phyloP scores from a whole-genome alignment of 30 jellyfish, hydroid and myxozoan species.

The Aurelia coerulea region DNA sequence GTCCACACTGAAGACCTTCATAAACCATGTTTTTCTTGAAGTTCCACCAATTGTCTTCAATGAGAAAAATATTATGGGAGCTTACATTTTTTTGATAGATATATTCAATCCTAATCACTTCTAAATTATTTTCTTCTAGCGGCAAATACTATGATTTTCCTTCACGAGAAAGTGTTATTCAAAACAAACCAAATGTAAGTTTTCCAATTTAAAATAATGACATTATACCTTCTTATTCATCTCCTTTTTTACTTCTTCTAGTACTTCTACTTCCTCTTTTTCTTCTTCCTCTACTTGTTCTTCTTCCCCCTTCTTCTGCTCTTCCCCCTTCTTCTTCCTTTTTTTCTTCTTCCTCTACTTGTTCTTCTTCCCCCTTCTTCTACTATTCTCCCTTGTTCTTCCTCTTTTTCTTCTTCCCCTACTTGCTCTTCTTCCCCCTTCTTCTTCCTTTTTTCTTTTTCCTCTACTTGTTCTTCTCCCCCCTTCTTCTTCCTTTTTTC shows the following conservation, averaged over 20 bases:
- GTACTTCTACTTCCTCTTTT: neutral
- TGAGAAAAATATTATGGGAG: too few relatives aligned
- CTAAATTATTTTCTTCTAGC: conserved; percentile 39
- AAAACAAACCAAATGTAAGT: conserved; percentile 86
- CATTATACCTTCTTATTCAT: neutral
- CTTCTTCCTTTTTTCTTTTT: neutral
- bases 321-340: neutral
- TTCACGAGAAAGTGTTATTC: conserved; percentile 71
- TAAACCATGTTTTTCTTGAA: too few relatives aligned
- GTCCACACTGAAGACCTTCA: too few relatives aligned
- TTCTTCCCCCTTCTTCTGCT: neutral
- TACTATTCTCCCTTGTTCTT: neutral
- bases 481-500: neutral
- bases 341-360: neutral
- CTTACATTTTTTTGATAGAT: too few relatives aligned
- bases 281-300: neutral
- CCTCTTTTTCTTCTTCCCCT: neutral
- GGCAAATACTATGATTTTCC: conserved; percentile 84
- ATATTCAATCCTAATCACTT: too few relatives aligned
- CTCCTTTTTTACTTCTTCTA: neutral
- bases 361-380: neutral
- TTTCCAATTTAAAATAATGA: neutral
- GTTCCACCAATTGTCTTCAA: too few relatives aligned
- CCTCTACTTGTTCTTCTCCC: too few relatives aligned
- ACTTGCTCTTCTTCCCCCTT: neutral